Percentiles rank a stretch among this genome's conserved stretches.
Conservation (phyloP, 2,113 vertebrate genomes). For the Lethenteron camtschaticum region DNA sequence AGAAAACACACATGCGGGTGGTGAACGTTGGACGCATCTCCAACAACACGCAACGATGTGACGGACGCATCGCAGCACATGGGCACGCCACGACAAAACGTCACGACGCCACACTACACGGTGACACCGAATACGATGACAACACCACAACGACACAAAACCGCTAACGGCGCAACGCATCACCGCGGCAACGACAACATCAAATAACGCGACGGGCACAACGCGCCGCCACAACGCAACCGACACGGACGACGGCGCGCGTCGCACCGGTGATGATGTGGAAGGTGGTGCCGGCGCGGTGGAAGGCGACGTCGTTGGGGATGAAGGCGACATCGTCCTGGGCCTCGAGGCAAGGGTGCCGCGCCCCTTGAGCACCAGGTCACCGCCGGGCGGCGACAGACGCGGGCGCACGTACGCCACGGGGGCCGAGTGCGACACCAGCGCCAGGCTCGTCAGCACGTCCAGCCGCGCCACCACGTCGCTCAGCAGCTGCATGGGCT, state of each 20-base stretch:
- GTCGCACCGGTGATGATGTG: conserved; percentile 80
- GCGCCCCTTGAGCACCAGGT: conserved; percentile 40
- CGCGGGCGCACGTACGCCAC: conserved; percentile 52
- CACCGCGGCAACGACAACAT: too few species aligned
- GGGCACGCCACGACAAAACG: too few species aligned
- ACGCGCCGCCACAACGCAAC: too few species aligned
- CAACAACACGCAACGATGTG: too few species aligned
- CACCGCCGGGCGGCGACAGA: conserved; percentile 44
- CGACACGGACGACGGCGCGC: neutral
- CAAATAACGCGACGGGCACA: too few species aligned
- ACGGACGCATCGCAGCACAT: too few species aligned
- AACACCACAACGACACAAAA: too few species aligned
- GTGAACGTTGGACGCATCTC: too few species aligned
- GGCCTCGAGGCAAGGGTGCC: conserved; percentile 79
- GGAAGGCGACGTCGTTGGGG: conserved; percentile 63
- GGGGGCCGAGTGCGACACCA: conserved; percentile 49
- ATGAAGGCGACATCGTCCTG: conserved; percentile 87
- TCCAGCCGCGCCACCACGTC: conserved; percentile 69
- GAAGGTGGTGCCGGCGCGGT: conserved; percentile 59
- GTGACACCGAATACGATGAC: too few species aligned
- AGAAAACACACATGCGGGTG: too few species aligned
- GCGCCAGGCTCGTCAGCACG: conserved; percentile 52
- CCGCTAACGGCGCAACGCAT: too few species aligned
- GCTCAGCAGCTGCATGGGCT: conserved; percentile 62
- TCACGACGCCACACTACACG: too few species aligned